phyloP scores from a whole-genome alignment of 2,797 vertebrate species.

The Nannoperca australis region DNA sequence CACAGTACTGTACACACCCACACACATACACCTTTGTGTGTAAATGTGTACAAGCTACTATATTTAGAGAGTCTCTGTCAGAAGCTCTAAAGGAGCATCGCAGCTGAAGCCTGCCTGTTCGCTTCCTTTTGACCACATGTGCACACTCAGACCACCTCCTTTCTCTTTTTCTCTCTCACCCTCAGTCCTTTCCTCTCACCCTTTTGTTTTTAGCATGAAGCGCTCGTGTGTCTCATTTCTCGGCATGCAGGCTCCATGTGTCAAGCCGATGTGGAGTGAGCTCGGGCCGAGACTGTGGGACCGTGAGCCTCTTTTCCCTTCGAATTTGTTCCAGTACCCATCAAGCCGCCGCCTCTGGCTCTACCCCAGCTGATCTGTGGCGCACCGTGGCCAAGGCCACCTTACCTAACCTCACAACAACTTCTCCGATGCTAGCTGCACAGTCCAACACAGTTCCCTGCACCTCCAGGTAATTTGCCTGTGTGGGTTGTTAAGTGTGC shows the following conservation, averaged over 20 bases:
- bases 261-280: slow-evolving; percentile 61
- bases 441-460: slow-evolving; percentile 28
- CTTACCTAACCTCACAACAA: slow-evolving; percentile 59
- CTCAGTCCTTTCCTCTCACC: slow-evolving; percentile 2
- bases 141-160: slow-evolving; percentile 5
- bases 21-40: slow-evolving; percentile 1
- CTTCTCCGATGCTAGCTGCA: slow-evolving; percentile 20
- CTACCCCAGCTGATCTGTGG: slow-evolving; percentile 37
- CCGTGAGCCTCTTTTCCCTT: slow-evolving; percentile 70
- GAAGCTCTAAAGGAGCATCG: slow-evolving; percentile 59
- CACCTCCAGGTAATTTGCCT: slow-evolving; percentile 55
- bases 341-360: slow-evolving; percentile 64
- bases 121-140: slow-evolving; percentile 34
- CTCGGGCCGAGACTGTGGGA: slow-evolving; percentile 38
- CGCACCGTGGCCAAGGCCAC: slow-evolving; percentile 34
- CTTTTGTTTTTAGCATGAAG: slow-evolving; percentile 33
- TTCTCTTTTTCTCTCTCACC: slow-evolving; percentile 12
- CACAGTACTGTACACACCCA: neutral
- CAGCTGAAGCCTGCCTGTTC: slow-evolving; percentile 57
- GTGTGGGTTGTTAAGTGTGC: slow-evolving; percentile 51
- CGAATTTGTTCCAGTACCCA: slow-evolving; percentile 65
- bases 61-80: slow-evolving; percentile 70
- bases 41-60: slow-evolving; percentile 17
- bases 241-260: slow-evolving; percentile 46
- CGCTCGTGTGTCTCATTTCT: slow-evolving; percentile 43